A percentile compares a stretch with the other conserved stretches of the same genome.
Evolutionary conservation across 2,797 vertebrate species (phyloP).

Genomic region (Halcyon badia): DNA sequence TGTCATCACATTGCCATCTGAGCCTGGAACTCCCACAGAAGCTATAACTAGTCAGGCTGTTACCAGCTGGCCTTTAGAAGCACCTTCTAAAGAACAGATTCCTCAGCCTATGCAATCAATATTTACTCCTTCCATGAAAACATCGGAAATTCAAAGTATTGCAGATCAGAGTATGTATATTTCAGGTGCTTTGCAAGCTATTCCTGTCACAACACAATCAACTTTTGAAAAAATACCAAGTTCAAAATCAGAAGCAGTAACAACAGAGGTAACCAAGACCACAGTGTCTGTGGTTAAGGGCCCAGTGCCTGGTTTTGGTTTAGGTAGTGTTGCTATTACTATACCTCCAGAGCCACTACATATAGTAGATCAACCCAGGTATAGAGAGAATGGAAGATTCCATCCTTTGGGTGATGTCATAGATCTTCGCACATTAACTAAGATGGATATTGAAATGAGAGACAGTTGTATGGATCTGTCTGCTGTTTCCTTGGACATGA

Average conservation of each 20-base stretch:
- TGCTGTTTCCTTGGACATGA: constrained; percentile 82
- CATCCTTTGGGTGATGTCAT: constrained; percentile 89
- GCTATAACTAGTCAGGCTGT: constrained; percentile 87
- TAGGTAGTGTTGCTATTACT: constrained; percentile 74
- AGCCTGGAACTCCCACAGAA: constrained; percentile 94
- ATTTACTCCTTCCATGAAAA: constrained; percentile 85
- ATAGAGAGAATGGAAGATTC: constrained; percentile 88
- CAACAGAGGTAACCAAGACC: constrained; percentile 86
- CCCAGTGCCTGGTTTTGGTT: constrained; percentile 78
- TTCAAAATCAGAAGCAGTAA: constrained; percentile 85
- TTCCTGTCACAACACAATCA: constrained; percentile 84
- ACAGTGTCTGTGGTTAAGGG: constrained; percentile 87
- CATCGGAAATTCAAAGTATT: constrained; percentile 85
- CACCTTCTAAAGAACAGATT: constrained; percentile 82
- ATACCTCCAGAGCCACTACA: constrained; percentile 82
- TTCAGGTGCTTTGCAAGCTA: constrained; percentile 85
- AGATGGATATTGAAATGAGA: constrained; percentile 85
- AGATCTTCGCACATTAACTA: constrained; percentile 91
- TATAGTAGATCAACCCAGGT: constrained; percentile 78
- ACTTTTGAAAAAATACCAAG: constrained; percentile 79
- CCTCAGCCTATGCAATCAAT: constrained; percentile 82
- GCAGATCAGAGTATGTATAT: constrained; percentile 83
- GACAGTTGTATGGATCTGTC: constrained; percentile 93
- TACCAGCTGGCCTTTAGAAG: constrained; percentile 84
- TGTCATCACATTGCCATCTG: constrained; percentile 97